These are phyloP conservation scores for Opisthocomus hoazin DNA, from an alignment of 2,113 vertebrate genomes.

Conservation along the genomic window DNA sequence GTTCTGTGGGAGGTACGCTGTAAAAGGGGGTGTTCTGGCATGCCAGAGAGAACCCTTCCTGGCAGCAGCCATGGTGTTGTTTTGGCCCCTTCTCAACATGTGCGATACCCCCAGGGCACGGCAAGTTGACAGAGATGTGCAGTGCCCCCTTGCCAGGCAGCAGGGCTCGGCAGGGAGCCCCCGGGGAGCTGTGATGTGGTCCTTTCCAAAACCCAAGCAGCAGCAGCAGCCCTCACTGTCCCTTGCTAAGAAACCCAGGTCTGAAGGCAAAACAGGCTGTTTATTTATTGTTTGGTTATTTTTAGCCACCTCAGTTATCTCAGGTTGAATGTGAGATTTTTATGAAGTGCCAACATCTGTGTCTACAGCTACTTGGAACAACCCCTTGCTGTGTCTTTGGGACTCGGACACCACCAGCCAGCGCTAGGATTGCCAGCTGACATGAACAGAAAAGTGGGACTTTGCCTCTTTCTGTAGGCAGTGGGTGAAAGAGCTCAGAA, in stretches of 20 bases:
- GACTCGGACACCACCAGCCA: background rate
- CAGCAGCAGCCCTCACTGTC: background rate
- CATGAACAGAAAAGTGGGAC: background rate
- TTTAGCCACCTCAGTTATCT: background rate
- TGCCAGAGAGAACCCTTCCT: too few species aligned
- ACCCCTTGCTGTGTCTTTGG: background rate
- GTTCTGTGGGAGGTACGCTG: background rate
- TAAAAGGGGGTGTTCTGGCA: background rate
- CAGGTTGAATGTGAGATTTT: too few species aligned
- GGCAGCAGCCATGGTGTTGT: background rate
- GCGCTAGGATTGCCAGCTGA: background rate
- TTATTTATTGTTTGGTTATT: background rate
- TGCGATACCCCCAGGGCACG: background rate
- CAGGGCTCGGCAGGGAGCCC: background rate
- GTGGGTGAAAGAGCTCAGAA: background rate
- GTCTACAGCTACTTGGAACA: background rate
- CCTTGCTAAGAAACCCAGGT: background rate
- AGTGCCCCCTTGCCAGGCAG: background rate
- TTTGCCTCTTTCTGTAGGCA: background rate
- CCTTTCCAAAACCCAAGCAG: background rate
- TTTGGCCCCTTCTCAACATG: background rate
- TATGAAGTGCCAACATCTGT: too few species aligned
- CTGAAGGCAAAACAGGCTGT: too few species aligned
- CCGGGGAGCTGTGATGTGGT: background rate
- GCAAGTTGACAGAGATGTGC: background rate